phyloP scores from a whole-genome alignment of 1,140 invertebrate species.

The Drosophila virilis region DNA sequence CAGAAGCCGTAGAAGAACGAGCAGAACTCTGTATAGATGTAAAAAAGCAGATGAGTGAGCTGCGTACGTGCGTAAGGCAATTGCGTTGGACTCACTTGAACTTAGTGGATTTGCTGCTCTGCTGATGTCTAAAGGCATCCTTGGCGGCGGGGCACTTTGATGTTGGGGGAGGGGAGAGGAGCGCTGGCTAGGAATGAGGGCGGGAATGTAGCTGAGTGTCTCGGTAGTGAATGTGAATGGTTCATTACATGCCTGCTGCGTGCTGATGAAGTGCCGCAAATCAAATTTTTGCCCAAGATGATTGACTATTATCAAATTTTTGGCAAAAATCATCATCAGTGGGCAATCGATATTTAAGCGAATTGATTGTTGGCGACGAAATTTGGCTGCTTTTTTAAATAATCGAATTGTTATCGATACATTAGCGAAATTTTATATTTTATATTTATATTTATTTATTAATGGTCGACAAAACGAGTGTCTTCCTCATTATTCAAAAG shows the following conservation, averaged over 20 bases:
- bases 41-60: conserved; percentile 62
- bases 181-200: background rate
- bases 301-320: conserved; percentile 7
- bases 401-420: background rate
- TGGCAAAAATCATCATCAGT: background rate
- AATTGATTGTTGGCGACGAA: background rate
- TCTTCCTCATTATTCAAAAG: too few relatives aligned
- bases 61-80: conserved; percentile 77
- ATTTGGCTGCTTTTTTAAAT: background rate
- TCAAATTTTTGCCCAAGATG: conserved; percentile 14
- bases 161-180: background rate
- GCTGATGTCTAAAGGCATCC: conserved; percentile 32
- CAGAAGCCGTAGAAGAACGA: background rate
- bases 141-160: conserved; percentile 27
- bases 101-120: conserved; percentile 18
- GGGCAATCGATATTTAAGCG: conserved; percentile 1
- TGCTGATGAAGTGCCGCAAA: conserved; percentile 25
- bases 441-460: too few relatives aligned
- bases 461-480: too few relatives aligned
- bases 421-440: too few relatives aligned
- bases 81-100: conserved; percentile 62
- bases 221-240: conserved; percentile 2
- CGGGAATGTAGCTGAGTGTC: background rate
- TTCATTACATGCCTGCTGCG: conserved; percentile 27
- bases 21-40: conserved; percentile 43